Evolutionary conservation across 2,797 vertebrate genomes (phyloP), one percentile per base, ranked within the genome.

Genomic region (Bucorvus abyssinicus): DNA sequence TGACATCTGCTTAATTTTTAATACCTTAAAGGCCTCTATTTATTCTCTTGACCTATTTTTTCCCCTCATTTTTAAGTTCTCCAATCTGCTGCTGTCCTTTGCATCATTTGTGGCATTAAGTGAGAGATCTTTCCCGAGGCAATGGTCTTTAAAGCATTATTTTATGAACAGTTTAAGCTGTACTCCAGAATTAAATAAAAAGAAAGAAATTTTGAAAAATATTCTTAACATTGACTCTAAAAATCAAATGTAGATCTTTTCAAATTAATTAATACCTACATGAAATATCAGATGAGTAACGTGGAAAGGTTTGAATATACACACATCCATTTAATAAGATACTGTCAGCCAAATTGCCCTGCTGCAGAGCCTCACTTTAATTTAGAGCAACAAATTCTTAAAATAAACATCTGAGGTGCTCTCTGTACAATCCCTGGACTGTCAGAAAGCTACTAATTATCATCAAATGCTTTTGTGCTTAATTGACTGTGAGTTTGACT

Each of bases 391-490:
- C 15, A 75, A 74, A 71, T 63, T 83, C 68, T 71, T 52, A 56
- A 91, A 91, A 89, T 76, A 91, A 93, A 90, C 34, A 84, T 71
- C 75, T 74, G n/a, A 89, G 53, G 55, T 80, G 34, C 42, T 87
- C 61, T 88, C 71, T 38, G 38, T 56, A 45, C 67, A 50, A 86
- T 84, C 50, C 74, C 47, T 59, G 57, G 53, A 55, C 75, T 92
- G 61, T 47, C 81, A 92, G 57, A 95, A 93, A 93, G 38, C 64
- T 80, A 61, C 61, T 75, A 81, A 94, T 92, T 87, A 92, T 17
- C 57, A 87, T 85, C 75, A 94, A 67, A 84, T n/a, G 14, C 53
- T 75, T 92, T 80, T 92, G 61, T 87, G 68, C 71, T 87, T 89
- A 70, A 70, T 81, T 95, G 57, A n/a, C 34, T 47, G 5, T 18